These are phyloP conservation scores for Notothenia coriiceps DNA, from an alignment of 2,113 vertebrate genomes.

Conservation along the genomic window DNA sequence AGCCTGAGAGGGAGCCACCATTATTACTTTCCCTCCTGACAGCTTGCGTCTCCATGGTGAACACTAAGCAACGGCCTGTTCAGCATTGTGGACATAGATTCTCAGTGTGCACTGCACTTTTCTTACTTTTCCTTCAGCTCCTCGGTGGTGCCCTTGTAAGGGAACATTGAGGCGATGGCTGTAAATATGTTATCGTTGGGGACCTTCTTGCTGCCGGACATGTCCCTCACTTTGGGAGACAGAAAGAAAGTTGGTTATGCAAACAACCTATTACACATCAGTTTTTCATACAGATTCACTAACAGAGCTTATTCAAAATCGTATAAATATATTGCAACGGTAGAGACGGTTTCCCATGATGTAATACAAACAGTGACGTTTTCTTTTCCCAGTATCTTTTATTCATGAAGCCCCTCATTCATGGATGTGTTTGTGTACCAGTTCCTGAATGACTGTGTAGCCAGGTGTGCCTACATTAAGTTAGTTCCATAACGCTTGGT, in stretches of 20 bases:
- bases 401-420: not conserved
- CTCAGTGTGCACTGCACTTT: constrained; percentile 27
- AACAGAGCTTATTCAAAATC: constrained; percentile 45
- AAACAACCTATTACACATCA: constrained; percentile 30
- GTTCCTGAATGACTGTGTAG: not conserved
- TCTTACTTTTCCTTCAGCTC: constrained; percentile 98
- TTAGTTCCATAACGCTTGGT: constrained; percentile 32
- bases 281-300: constrained; percentile 38
- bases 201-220: constrained; percentile 88
- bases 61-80: constrained; percentile 71
- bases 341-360: not conserved
- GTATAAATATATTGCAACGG: constrained; percentile 28
- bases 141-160: constrained; percentile 94
- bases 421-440: not conserved
- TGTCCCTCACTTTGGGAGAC: constrained; percentile 86
- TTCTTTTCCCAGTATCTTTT: not conserved
- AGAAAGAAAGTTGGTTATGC: constrained; percentile 15
- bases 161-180: constrained; percentile 98
- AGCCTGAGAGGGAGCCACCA: constrained; percentile 60
- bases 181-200: constrained; percentile 97
- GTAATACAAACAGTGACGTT: not conserved
- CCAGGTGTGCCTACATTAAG: constrained; percentile 31
- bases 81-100: constrained; percentile 44
- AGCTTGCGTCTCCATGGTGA: constrained; percentile 75
- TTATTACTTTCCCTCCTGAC: constrained; percentile 67